These are phyloP conservation scores for Cosmorhoe ocellata DNA, from an alignment of 2,888 invertebrate species.

Conservation along the genomic window DNA sequence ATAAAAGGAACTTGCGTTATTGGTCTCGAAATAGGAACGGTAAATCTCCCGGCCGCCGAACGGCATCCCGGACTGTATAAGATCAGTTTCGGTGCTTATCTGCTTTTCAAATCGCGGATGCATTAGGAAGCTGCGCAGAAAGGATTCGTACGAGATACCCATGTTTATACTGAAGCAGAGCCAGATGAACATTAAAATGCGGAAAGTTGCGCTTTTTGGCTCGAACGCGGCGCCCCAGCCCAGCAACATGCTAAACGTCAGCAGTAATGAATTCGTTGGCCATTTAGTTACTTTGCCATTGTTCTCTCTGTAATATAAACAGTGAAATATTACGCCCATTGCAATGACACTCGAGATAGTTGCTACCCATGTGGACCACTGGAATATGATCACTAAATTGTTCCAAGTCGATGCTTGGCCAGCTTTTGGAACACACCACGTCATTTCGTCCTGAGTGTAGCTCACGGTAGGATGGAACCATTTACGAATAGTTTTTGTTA, in stretches of 20 bases:
- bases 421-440: conserved; percentile 73
- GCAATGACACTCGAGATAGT: conserved; percentile 59
- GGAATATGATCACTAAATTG: conserved; percentile 74
- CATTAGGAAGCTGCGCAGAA: conserved; percentile 77
- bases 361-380: conserved; percentile 73
- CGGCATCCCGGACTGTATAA: conserved; percentile 68
- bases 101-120: conserved; percentile 78
- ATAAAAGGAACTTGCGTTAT: conserved; percentile 74
- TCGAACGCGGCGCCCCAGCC: conserved; percentile 72
- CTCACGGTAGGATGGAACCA: conserved; percentile 75
- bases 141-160: conserved; percentile 76
- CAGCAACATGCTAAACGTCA: conserved; percentile 73
- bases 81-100: conserved; percentile 70
- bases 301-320: conserved; percentile 63
- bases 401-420: conserved; percentile 71
- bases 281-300: conserved; percentile 58
- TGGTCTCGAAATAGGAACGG: conserved; percentile 75
- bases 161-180: conserved; percentile 76
- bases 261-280: conserved; percentile 73
- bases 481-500: conserved; percentile 65
- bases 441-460: conserved; percentile 78
- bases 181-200: conserved; percentile 73
- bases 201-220: conserved; percentile 66
- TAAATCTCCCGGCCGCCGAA: conserved; percentile 77
- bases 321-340: conserved; percentile 68